Evolutionary conservation across 2,797 vertebrate genomes (phyloP), one percentile per base, ranked within the genome.

Genomic region (Bothrops alternatus): DNA sequence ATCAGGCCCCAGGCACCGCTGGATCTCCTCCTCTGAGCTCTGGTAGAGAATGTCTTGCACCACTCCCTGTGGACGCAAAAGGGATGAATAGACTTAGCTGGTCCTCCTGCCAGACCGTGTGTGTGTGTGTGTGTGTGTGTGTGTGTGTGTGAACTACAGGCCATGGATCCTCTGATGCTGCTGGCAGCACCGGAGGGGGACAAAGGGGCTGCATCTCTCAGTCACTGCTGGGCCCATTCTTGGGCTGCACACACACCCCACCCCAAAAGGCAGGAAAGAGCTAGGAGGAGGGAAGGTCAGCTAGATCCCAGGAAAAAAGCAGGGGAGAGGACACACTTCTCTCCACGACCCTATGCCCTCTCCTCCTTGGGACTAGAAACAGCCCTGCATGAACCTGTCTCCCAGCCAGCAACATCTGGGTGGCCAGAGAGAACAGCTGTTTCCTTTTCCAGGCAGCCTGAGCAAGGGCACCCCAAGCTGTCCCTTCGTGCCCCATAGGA

Each of bases 11-110:
- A 96, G 57, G 0, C 98, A 98, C 87, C 65, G 97, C 47, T 93
- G 97, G 90, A 99, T 98, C 97, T 97, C 97, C 78, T 98, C 97
- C 88, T 96, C 95, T 0, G 98, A 97, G 89, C 98, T 98, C 93
- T 93, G 98, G 96, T 99, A 99, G 95, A 99, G 94, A 95, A 99
- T 98, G 97, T 99, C 97, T 2, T 16, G 73, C 90, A 99, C 98
- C 6, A 96, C 90, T 28, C 97, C 98, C 99, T 99, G 95, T 0
- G 2, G 56, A 18, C 12, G 23, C 6, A 58, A 23, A 14, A 20
- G 11, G 20, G 42, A 8, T 1, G 10, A 23, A 5, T 5, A 25
- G 78, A 1, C 42, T 5, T 5, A 20, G 20, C 37, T 47, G 20
- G 20, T 25, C 73, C 37, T 78, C 73, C 69, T 78, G 69, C 18